Evolutionary conservation across 1,140 invertebrate genomes (phyloP), one percentile per base, ranked within the genome.

Genomic region (Amphibalanus amphitrite): DNA sequence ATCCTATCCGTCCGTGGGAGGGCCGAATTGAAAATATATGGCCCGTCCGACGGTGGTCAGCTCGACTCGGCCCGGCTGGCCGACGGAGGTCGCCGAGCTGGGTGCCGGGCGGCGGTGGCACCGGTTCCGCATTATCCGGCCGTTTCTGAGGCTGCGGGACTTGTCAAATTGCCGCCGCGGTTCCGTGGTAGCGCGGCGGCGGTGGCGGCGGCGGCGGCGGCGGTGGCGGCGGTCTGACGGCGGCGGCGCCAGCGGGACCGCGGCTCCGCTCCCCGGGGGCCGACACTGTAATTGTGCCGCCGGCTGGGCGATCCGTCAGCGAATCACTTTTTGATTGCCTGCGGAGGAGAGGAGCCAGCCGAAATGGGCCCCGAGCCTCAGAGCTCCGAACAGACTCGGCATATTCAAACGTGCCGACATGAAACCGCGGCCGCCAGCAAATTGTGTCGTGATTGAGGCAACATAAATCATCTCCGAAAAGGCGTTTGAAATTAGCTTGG

Each of bases 241-340:
- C 47, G 20, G 47, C 10, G 47, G 13, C 20, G 47, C 47, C 47
- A 3, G 13, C 13, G 47, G 47, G 47, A 59, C 47, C 10, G 13
- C 13, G 1, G 13, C 47, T 1, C 20, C 47, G 47, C 13, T 23
- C 47, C 47, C 47, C 47, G 47, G 47, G 47, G 47, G 23, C 10
- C 47, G 47, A 1, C 47, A 20, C 47, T 59, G 47, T 59, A 59
- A 59, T 59, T 59, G 47, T 59, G 47, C 47, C 47, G 47, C 47
- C 47, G 47, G 20, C 20, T 1, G 47, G 23, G 23, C 47, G 17
- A 59, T 59, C 47, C 20, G 47, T 59, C 47, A 59, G 47, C 47
- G 47, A 59, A 59, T 59, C 47, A 59, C 47, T 59, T 59, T 59
- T 59, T 59, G 47, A 59, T 59, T 59, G 47, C 20, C 47, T 59